Conservation (phyloP, 2,113 vertebrate genomes). For the Phasianus colchicus region DNA sequence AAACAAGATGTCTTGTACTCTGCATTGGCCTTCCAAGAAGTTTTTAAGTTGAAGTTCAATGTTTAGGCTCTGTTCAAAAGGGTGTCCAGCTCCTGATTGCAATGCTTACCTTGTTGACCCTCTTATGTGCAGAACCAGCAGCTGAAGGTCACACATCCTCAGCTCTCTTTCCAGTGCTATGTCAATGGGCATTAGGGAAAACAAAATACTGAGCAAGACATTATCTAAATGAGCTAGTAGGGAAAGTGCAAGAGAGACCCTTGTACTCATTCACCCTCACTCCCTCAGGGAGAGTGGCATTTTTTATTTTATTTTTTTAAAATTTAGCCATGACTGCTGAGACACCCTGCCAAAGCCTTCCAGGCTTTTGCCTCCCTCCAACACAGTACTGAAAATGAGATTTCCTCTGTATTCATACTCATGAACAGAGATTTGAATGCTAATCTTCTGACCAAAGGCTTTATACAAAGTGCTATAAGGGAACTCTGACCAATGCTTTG, state of each 20-base stretch:
- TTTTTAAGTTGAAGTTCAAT: not conserved
- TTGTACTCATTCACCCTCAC: not conserved
- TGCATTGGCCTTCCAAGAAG: not conserved
- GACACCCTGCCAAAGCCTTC: not conserved
- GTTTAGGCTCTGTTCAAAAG: not conserved
- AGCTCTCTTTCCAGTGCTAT: not conserved
- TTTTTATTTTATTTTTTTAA: not conserved
- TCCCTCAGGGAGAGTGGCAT: not conserved
- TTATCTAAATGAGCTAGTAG: not conserved
- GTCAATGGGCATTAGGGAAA: not conserved
- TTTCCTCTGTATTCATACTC: not conserved
- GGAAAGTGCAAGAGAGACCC: not conserved
- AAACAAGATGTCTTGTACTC: not conserved
- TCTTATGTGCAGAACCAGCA: not conserved
- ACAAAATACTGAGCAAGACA: not conserved
- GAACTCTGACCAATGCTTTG: not conserved
- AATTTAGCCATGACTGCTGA: not conserved
- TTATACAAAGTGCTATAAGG: not conserved
- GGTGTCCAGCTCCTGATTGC: fast-evolving
- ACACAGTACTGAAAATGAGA: not conserved
- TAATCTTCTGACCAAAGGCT: not conserved
- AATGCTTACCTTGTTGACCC: not conserved
- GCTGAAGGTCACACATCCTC: fast-evolving
- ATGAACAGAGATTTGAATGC: not conserved
- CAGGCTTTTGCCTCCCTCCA: not conserved